Conservation (phyloP, 1,140 invertebrate species). For the Lucilia sericata region DNA sequence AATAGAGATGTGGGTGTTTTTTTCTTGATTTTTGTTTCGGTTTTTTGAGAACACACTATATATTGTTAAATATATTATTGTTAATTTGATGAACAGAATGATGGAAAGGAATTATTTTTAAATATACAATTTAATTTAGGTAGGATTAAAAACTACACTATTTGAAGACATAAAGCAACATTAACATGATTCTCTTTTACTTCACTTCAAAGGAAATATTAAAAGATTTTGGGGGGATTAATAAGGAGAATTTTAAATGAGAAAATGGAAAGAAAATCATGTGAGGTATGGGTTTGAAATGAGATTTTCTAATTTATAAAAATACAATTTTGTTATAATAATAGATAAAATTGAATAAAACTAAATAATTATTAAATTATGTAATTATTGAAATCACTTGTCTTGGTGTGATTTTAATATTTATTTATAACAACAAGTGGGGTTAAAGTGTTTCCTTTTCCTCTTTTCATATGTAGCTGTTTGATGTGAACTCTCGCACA, state of each 20-base stretch:
- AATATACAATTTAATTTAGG: background rate
- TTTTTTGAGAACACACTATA: no score
- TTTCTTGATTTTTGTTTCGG: no score
- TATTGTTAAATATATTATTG: background rate
- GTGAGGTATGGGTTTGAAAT: background rate
- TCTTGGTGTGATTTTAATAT: background rate
- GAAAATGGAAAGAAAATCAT: background rate
- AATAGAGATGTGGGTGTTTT: background rate
- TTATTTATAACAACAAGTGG: constrained; percentile 6
- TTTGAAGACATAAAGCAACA: background rate
- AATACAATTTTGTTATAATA: no score
- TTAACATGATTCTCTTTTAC: background rate
- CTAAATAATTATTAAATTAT: background rate
- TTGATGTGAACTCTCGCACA: background rate
- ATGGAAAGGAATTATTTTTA: background rate
- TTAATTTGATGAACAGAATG: background rate
- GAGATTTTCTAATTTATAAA: no score
- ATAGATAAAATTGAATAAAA: no score
- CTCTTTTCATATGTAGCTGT: background rate
- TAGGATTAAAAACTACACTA: background rate
- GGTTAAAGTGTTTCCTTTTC: background rate
- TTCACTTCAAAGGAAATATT: constrained; percentile 4
- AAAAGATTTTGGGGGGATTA: background rate
- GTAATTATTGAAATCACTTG: background rate
- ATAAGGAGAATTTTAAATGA: background rate